Evolutionary conservation across 2,888 invertebrate species (phyloP).

Genomic region (Melieria picta): DNA sequence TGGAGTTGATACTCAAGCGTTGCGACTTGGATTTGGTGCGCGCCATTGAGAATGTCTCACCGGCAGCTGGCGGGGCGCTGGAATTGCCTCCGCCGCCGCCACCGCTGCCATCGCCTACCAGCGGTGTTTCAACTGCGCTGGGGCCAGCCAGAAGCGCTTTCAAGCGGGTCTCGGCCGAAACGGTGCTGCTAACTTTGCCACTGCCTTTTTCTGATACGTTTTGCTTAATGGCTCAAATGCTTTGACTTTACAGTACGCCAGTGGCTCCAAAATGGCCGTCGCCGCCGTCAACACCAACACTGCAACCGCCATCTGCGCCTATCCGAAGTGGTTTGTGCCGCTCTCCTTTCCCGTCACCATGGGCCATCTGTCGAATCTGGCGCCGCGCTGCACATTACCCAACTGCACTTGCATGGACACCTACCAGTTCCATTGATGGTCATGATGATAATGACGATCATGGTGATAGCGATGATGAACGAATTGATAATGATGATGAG

Average conservation of each 20-base stretch:
- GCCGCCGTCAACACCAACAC: slow-evolving; percentile 36
- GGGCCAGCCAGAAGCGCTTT: slow-evolving; percentile 53
- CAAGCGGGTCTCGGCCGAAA: slow-evolving; percentile 53
- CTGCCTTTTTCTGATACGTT: neutral
- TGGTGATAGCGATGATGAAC: no score
- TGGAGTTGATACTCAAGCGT: slow-evolving; percentile 90
- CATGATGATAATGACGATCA: neutral
- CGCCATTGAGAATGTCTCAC: slow-evolving; percentile 63
- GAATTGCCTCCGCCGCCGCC: slow-evolving; percentile 40
- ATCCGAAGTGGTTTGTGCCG: slow-evolving; percentile 65
- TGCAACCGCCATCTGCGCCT: slow-evolving; percentile 53
- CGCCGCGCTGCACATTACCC: slow-evolving; percentile 67
- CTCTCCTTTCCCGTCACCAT: slow-evolving; percentile 64
- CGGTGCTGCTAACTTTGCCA: slow-evolving; percentile 41
- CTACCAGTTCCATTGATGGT: slow-evolving; percentile 55
- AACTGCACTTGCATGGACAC: slow-evolving; percentile 62
- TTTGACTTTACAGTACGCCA: slow-evolving; percentile 36
- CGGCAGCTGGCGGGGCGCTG: slow-evolving; percentile 30
- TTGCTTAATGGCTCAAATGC: slow-evolving; percentile 24
- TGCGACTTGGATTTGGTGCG: slow-evolving; percentile 90
- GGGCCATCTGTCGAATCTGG: slow-evolving; percentile 65
- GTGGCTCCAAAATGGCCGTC: slow-evolving; percentile 23
- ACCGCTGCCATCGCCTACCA: neutral
- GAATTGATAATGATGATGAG: no score
- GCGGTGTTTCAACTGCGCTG: neutral